phyloP scores from a whole-genome alignment of 2,797 vertebrate species.

The Notoglanidium macrostoma region DNA sequence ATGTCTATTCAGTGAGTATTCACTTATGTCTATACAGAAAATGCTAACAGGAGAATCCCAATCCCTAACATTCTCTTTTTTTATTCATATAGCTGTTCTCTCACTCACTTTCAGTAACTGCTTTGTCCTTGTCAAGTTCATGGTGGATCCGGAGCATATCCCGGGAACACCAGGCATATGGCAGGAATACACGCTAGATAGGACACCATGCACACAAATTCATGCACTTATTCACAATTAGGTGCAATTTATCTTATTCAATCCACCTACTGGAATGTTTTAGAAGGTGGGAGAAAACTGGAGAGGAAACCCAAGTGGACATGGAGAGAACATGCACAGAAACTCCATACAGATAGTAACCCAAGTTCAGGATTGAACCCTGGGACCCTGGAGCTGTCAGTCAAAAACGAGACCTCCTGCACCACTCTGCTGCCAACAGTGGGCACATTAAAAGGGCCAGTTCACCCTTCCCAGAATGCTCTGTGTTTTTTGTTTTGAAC shows the following conservation, averaged over 20 bases:
- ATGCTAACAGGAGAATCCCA: background rate
- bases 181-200: background rate
- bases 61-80: background rate
- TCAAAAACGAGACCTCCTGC: too few species aligned
- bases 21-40: background rate
- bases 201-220: background rate
- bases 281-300: background rate
- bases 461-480: too few species aligned
- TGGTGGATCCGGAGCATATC: background rate
- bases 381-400: too few species aligned
- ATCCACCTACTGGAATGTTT: background rate
- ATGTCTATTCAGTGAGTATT: background rate
- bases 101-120: background rate
- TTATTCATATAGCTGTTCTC: background rate
- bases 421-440: too few species aligned
- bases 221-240: background rate
- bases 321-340: too few species aligned
- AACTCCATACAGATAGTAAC: too few species aligned
- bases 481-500: too few species aligned
- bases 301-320: too few species aligned
- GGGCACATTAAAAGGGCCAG: too few species aligned
- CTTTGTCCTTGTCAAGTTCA: background rate
- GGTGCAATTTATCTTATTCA: background rate
- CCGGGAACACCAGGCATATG: background rate
- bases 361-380: too few species aligned